Evolutionary conservation across 2,113 vertebrate genomes (phyloP).

Genomic region (Bos indicus): DNA sequence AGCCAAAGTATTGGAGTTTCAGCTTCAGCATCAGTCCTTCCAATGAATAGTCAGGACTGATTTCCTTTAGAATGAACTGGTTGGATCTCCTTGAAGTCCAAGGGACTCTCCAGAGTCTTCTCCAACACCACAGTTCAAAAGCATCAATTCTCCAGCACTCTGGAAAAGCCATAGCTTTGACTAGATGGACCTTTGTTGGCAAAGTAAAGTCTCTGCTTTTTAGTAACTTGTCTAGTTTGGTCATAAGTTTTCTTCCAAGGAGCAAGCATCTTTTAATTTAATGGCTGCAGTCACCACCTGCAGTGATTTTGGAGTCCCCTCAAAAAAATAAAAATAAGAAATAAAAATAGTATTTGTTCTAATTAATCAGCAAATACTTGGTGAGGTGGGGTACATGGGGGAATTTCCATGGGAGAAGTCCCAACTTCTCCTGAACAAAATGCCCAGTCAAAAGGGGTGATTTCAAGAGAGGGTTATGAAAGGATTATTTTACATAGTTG

Average conservation of each 20-base stretch:
- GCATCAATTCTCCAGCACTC: accelerated
- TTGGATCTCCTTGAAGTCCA: neutral
- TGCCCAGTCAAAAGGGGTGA: neutral
- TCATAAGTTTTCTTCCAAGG: neutral
- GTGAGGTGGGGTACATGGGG: neutral
- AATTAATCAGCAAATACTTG: neutral
- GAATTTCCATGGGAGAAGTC: neutral
- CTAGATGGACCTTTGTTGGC: neutral
- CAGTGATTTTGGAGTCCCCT: neutral
- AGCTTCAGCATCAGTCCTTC: neutral
- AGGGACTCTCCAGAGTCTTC: neutral
- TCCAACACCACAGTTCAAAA: neutral
- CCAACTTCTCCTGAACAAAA: neutral
- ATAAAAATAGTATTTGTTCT: neutral
- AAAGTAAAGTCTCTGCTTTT: neutral
- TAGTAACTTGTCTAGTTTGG: neutral
- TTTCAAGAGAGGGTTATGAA: neutral
- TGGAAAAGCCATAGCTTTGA: neutral
- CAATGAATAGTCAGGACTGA: neutral
- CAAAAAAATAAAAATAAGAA: neutral
- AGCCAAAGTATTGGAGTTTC: neutral
- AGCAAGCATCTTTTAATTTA: neutral
- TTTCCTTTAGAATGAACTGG: neutral
- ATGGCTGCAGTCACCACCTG: neutral
- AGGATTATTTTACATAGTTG: neutral